A percentile compares a stretch with the other conserved stretches of the same genome.
These are phyloP conservation scores for Schizopygopsis pylzovi DNA, from an alignment of 2,797 vertebrate genomes.

Conservation along the genomic window DNA sequence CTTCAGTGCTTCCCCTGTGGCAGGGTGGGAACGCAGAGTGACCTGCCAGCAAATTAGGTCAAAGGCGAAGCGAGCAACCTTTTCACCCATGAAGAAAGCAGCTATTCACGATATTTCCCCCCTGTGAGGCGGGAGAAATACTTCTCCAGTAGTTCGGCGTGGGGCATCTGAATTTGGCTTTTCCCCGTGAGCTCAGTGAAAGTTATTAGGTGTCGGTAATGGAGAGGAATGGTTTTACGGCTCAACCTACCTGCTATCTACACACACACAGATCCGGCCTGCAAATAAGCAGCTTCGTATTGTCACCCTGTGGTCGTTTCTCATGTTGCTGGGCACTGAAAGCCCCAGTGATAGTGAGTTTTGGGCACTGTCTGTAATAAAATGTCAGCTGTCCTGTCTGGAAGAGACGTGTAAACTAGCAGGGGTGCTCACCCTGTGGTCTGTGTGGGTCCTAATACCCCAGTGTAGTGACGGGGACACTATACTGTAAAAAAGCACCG, in stretches of 20 bases:
- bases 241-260: background rate
- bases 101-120: constrained; percentile 51
- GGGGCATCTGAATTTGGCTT: background rate
- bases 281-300: background rate
- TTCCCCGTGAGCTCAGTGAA: background rate
- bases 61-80: constrained; percentile 44
- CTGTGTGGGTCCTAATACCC: no score
- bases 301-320: no score
- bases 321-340: no score
- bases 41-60: constrained; percentile 58
- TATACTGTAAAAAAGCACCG: no score
- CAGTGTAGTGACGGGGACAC: no score
- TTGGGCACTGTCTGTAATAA: no score
- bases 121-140: background rate
- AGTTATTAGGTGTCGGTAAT: constrained; percentile 24
- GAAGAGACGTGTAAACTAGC: no score
- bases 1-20: constrained; percentile 57
- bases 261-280: background rate
- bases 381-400: no score
- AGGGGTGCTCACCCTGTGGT: no score
- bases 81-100: constrained; percentile 52
- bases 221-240: background rate
- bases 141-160: background rate
- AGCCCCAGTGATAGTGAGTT: no score
- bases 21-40: constrained; percentile 37